phyloP scores from a whole-genome alignment of 2,888 invertebrate species.

The Drosophila paramelanica region DNA sequence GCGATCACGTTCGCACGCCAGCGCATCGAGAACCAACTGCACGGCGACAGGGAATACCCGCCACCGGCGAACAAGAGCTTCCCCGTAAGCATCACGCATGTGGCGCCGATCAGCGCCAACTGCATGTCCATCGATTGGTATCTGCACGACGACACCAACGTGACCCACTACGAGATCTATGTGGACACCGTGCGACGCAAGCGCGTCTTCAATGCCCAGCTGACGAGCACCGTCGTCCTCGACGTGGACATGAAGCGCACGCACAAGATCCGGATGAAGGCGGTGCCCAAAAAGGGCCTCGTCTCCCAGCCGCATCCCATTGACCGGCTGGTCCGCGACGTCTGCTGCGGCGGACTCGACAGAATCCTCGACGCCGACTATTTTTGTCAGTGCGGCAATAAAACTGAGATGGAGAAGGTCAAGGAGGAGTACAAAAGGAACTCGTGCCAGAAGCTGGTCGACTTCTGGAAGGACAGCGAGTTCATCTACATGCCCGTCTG shows the following conservation, averaged over 20 bases:
- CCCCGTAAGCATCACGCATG: constrained; percentile 49
- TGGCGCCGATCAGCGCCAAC: constrained; percentile 26
- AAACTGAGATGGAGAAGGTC: constrained; percentile 12
- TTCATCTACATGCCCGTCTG: constrained; percentile 57
- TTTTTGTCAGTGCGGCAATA: constrained; percentile 38
- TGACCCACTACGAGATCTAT: constrained; percentile 57
- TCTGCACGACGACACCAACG: constrained; percentile 49
- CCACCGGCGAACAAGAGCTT: constrained; percentile 38
- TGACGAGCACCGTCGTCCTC: constrained; percentile 40
- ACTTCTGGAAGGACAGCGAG: constrained; percentile 63
- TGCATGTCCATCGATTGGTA: constrained; percentile 58
- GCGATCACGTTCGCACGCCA: constrained; percentile 43
- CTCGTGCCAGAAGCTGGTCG: constrained; percentile 41
- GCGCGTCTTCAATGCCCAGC: constrained; percentile 43
- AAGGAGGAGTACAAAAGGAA: constrained; percentile 18
- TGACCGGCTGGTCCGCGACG: constrained; percentile 37
- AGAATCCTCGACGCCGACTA: constrained; percentile 29
- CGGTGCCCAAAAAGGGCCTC: constrained; percentile 24
- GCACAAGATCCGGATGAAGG: constrained; percentile 47
- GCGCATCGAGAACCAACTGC: constrained; percentile 27
- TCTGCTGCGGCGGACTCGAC: constrained; percentile 36
- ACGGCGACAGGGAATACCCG: constrained; percentile 31
- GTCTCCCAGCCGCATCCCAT: constrained; percentile 11
- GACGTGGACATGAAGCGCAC: constrained; percentile 44
- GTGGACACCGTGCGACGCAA: constrained; percentile 45